Evolutionary conservation across 2,888 invertebrate genomes (phyloP), one percentile per base, ranked within the genome.

Genomic region (Deladenus siricidicola): DNA sequence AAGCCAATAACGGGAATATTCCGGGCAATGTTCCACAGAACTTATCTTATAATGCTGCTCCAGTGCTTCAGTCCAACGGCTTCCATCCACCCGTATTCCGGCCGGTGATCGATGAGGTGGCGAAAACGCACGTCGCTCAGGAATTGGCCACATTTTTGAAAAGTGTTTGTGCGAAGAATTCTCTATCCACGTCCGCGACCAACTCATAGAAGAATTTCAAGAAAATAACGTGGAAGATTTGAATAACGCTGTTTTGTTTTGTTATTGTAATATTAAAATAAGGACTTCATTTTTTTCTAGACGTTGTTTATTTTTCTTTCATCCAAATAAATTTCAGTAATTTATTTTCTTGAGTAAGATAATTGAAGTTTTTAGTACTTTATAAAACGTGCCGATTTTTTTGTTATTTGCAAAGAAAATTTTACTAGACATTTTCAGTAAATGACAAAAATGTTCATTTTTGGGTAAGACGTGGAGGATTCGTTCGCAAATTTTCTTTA

Each of bases 101-200:
- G n/a, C 62, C 62, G 4, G 17, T 48, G 24, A 62, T 62, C 17
- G 44, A 62, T 23, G 62, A 62, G 14, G 49, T 56, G 14, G 62
- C 62, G 19, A 60, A 21, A 21, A 43, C 23, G 4, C 43, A 60
- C 17, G 39, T 61, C 29, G 58, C 61, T 17, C 51, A 60, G 19
- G 49, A 60, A 14, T 45, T 61, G 43, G 58, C 56, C 42, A 24
- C 23, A 19, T 60, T 60, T 49, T 34, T 60, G 56, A 58, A 60
- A 24, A 28, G 30, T 21, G 58, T 60, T 28, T 49, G 47, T 49
- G 23, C 48, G 19, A 60, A 60, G 52, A 60, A 60, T 29, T n/a
- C 23, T 29, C 19, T 30, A 30, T 49, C 59, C 28, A 43, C 23
- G 24, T 23, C 47, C 34, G 42, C 23, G 45, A n/a, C 58, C 23